A percentile compares a stretch with the other conserved stretches of the same genome.
Evolutionary conservation across 2,113 vertebrate species (phyloP).

Genomic region (Triplophysa dalaica): DNA sequence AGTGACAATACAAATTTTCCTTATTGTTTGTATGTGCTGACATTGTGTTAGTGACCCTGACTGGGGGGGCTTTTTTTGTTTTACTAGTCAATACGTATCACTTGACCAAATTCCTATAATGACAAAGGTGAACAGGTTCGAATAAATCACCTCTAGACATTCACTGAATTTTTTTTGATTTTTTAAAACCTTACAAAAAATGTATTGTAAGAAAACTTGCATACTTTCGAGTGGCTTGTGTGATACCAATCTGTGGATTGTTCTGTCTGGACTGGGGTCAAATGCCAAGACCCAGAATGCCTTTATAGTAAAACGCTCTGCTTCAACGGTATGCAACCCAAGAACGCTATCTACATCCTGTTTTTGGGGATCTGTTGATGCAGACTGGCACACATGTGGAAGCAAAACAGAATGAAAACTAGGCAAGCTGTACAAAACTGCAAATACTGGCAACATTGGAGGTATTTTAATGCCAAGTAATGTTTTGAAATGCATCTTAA

Average conservation of each 20-base stretch:
- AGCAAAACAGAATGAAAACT: not conserved
- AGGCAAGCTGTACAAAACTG: not conserved
- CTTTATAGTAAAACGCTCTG: constrained; percentile 61
- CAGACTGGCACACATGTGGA: constrained; percentile 1
- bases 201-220: constrained; percentile 12
- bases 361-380: constrained; percentile 24
- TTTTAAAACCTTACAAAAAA: constrained; percentile 3
- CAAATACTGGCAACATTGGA: not conserved
- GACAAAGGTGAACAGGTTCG: not conserved
- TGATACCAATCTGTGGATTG: constrained; percentile 62
- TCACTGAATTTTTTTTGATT: too few relatives aligned
- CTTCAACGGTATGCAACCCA: constrained; percentile 63
- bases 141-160: not conserved
- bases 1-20: constrained; percentile 4
- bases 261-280: constrained; percentile 62
- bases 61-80: not conserved
- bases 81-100: not conserved
- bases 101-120: not conserved
- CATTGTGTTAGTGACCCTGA: not conserved
- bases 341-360: constrained; percentile 49
- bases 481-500: too few relatives aligned
- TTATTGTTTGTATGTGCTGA: constrained; percentile 2
- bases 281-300: constrained; percentile 68
- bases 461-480: not conserved
- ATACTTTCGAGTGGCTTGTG: constrained; percentile 46